Conservation (phyloP, 2,797 vertebrate species). For the Coranthus polyacanthus region DNA sequence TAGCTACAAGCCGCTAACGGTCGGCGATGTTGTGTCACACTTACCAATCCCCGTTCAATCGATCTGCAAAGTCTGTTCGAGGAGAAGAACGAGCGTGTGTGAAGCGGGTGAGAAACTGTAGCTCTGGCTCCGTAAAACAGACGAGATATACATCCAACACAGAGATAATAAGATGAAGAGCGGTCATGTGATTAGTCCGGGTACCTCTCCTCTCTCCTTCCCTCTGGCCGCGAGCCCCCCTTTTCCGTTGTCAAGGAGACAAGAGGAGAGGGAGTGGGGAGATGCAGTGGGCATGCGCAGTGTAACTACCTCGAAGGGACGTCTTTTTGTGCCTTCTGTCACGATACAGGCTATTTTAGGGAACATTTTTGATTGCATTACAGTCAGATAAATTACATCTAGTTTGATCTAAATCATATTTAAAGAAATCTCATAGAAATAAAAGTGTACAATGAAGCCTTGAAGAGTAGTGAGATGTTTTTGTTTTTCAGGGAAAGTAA, state of each 20-base stretch:
- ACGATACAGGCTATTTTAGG: slow-evolving; percentile 47
- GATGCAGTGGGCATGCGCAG: slow-evolving; percentile 86
- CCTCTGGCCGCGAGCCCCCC: slow-evolving; percentile 54
- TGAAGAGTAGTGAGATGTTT: no score
- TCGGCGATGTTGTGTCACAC: slow-evolving; percentile 43
- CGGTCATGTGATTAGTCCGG: slow-evolving; percentile 73
- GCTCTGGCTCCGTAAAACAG: slow-evolving; percentile 12
- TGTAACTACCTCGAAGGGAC: slow-evolving; percentile 40
- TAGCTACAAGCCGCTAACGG: slow-evolving; percentile 38
- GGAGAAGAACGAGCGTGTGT: neutral
- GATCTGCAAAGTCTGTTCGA: slow-evolving; percentile 22
- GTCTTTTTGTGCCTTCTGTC: slow-evolving; percentile 38
- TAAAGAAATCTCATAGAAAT: neutral
- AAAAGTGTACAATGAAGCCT: no score
- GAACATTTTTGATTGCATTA: neutral
- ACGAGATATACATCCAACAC: slow-evolving; percentile 34
- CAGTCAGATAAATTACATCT: neutral
- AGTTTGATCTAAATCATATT: neutral
- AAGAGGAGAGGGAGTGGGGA: slow-evolving; percentile 78
- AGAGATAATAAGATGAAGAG: slow-evolving; percentile 42
- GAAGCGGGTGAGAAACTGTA: neutral
- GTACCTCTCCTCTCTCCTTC: slow-evolving; percentile 71
- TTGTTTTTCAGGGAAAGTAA: no score
- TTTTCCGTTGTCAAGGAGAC: slow-evolving; percentile 84
- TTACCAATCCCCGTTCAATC: slow-evolving; percentile 64